phyloP scores from a whole-genome alignment of 2,113 vertebrate genomes.

The Sylvia atricapilla region DNA sequence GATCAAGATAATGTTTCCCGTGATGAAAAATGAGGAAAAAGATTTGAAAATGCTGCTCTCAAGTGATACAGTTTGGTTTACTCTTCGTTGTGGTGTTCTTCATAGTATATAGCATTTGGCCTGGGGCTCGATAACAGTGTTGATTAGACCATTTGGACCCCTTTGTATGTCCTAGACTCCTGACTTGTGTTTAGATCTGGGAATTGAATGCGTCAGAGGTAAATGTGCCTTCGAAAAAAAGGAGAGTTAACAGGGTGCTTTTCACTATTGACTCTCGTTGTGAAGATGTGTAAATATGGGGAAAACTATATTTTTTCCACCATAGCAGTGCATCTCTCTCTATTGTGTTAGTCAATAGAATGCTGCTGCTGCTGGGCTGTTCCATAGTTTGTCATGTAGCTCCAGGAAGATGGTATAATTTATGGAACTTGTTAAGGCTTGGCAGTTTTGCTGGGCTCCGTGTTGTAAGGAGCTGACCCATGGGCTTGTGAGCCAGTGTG shows the following conservation, averaged over 20 bases:
- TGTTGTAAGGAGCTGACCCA: background rate
- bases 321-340: background rate
- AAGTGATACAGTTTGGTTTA: background rate
- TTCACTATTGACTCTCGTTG: background rate
- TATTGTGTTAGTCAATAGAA: background rate
- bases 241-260: background rate
- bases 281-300: background rate
- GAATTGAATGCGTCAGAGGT: background rate
- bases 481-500: fast-evolving
- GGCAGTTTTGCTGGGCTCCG: background rate
- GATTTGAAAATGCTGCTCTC: background rate
- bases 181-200: background rate
- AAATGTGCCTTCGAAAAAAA: background rate
- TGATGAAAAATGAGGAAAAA: background rate
- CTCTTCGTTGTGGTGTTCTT: background rate
- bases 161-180: background rate
- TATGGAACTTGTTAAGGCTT: background rate
- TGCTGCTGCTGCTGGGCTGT: background rate
- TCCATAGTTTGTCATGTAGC: background rate
- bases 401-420: background rate
- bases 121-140: background rate
- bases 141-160: background rate
- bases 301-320: background rate
- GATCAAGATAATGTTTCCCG: background rate
- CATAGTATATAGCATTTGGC: background rate